phyloP scores from a whole-genome alignment of 37 sponge, comb jelly and placozoan genomes.

The Tethya wilhelma region DNA sequence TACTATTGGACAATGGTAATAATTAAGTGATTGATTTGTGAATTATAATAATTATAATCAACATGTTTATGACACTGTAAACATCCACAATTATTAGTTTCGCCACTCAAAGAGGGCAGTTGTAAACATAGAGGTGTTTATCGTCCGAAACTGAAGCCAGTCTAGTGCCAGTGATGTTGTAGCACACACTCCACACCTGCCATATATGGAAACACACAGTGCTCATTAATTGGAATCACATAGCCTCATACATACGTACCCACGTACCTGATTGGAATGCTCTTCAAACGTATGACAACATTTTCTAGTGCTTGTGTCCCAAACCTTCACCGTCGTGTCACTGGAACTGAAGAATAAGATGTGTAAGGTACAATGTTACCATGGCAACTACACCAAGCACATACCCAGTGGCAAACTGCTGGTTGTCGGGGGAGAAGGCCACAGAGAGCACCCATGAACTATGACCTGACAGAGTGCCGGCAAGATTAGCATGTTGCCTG shows the following conservation, averaged over 20 bases:
- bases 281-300: constrained; percentile 92
- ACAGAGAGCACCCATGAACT: constrained; percentile 97
- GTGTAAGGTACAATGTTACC: neutral
- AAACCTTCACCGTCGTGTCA: constrained; percentile 96
- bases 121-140: constrained; percentile 75
- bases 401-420: constrained; percentile 85
- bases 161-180: constrained; percentile 76
- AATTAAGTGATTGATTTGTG: too few relatives aligned
- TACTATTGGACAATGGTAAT: too few relatives aligned
- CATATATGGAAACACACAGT: too few relatives aligned
- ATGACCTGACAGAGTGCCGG: constrained; percentile 92
- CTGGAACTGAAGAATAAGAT: constrained; percentile 78
- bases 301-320: constrained; percentile 89
- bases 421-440: constrained; percentile 94
- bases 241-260: too few relatives aligned
- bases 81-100: too few relatives aligned
- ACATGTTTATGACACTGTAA: too few relatives aligned
- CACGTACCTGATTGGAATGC: constrained; percentile 86
- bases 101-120: constrained; percentile 73
- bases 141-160: constrained; percentile 97
- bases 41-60: too few relatives aligned
- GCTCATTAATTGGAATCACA: too few relatives aligned
- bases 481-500: constrained; percentile 81
- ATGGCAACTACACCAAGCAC: neutral
- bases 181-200: constrained; percentile 93